A percentile compares a stretch with the other conserved stretches of the same genome.
Conservation (phyloP, 1,140 invertebrate species). For the Zaprionus davidi region DNA sequence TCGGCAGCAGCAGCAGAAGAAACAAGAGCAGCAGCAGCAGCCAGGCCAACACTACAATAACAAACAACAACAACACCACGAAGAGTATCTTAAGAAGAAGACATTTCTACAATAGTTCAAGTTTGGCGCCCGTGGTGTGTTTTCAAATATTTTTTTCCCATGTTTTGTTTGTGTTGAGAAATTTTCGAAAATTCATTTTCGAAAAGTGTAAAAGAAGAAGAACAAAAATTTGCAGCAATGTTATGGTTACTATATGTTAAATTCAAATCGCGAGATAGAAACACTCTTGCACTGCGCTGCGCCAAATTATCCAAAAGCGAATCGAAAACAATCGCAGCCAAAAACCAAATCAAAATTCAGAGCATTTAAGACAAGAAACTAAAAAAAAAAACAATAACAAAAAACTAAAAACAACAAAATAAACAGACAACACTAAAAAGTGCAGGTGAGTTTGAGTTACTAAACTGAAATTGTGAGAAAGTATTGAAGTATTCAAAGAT, state of each 20-base stretch:
- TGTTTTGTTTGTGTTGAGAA: slow-evolving; percentile 13
- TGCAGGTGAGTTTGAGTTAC: background rate
- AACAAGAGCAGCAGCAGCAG: slow-evolving; percentile 24
- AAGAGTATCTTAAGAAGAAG: slow-evolving; percentile 9
- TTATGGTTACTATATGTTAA: slow-evolving; percentile 55
- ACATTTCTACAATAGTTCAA: slow-evolving; percentile 18
- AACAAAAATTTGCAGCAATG: slow-evolving; percentile 35
- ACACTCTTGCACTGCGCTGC: slow-evolving; percentile 18
- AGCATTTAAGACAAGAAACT: slow-evolving; percentile 12
- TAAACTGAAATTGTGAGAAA: background rate
- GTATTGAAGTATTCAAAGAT: too few relatives aligned
- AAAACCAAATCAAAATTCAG: slow-evolving; percentile 24
- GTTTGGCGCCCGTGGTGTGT: slow-evolving; percentile 19
- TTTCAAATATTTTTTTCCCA: slow-evolving; percentile 23
- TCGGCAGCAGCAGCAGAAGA: slow-evolving; percentile 20
- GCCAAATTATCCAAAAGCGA: slow-evolving; percentile 10
- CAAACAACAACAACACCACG: background rate
- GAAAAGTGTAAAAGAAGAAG: slow-evolving; percentile 7
- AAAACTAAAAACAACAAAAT: background rate
- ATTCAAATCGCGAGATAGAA: slow-evolving; percentile 35
- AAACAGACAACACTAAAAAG: background rate
- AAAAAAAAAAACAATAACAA: background rate
- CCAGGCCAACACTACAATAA: slow-evolving; percentile 29
- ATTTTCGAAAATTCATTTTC: slow-evolving; percentile 27
- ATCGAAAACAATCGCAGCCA: slow-evolving; percentile 17